Conservation (phyloP, 2,113 vertebrate genomes). For the Rhipidura dahli region DNA sequence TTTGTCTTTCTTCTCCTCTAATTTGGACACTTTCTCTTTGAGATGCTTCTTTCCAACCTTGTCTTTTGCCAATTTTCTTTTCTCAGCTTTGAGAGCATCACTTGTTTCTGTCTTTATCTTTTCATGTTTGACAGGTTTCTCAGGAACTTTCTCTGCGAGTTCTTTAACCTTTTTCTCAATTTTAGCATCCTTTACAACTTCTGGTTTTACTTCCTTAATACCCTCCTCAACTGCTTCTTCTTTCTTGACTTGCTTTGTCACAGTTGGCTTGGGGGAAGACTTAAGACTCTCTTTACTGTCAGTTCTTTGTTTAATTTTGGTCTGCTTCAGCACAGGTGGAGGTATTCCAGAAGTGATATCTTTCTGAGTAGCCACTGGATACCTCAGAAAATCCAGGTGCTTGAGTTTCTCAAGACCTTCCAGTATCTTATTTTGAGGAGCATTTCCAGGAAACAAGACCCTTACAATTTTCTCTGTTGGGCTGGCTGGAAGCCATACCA, state of each 20-base stretch:
- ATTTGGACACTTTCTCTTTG: conserved; percentile 91
- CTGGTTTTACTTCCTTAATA: conserved; percentile 80
- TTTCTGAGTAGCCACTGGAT: conserved; percentile 94
- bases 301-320: conserved; percentile 91
- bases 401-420: conserved; percentile 96
- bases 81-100: conserved; percentile 82
- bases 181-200: conserved; percentile 85
- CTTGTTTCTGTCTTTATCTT: conserved; percentile 76
- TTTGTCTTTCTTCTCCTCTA: conserved; percentile 95
- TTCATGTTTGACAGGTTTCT: conserved; percentile 83
- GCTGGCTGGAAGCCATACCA: conserved; percentile 95
- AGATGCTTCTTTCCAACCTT: conserved; percentile 87
- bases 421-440: conserved; percentile 96
- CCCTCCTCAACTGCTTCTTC: conserved; percentile 82
- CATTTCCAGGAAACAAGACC: conserved; percentile 96
- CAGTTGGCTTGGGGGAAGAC: conserved; percentile 82
- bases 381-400: conserved; percentile 93
- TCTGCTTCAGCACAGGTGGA: conserved; percentile 86
- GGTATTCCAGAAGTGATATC: conserved; percentile 84
- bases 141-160: conserved; percentile 75
- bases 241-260: conserved; percentile 82
- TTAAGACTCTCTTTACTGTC: conserved; percentile 98
- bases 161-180: conserved; percentile 86
- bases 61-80: conserved; percentile 89
- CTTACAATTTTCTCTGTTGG: conserved; percentile 94